phyloP scores from a whole-genome alignment of 2,888 invertebrate species.

The Vannuccia rotundouncinata region DNA sequence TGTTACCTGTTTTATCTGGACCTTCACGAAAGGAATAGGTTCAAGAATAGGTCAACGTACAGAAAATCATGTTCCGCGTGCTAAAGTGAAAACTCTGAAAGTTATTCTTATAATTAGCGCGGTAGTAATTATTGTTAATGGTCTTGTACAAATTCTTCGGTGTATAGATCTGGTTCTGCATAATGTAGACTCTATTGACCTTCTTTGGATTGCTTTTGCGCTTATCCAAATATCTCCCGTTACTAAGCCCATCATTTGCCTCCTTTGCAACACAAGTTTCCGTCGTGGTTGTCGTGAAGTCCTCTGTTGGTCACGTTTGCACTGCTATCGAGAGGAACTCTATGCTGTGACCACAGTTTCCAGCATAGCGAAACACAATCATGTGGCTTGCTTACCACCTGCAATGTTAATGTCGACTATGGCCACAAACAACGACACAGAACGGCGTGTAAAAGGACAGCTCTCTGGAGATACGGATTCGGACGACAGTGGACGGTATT shows the following conservation, averaged over 20 bases:
- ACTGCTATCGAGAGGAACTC: constrained; percentile 50
- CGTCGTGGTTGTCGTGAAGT: constrained; percentile 53
- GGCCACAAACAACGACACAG: too few relatives aligned
- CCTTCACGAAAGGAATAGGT: constrained; percentile 39
- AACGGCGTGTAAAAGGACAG: too few relatives aligned
- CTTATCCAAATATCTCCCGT: constrained; percentile 46
- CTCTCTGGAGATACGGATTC: too few relatives aligned
- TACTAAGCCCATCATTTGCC: too few relatives aligned
- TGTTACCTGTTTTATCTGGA: constrained; percentile 48
- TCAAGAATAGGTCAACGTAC: constrained; percentile 45
- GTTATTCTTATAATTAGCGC: constrained; percentile 48
- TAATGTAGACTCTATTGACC: background rate
- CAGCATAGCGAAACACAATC: constrained; percentile 48
- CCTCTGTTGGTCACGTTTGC: constrained; percentile 51
- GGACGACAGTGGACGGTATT: too few relatives aligned
- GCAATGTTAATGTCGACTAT: too few relatives aligned
- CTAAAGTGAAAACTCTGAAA: constrained; percentile 52
- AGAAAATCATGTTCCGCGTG: constrained; percentile 48
- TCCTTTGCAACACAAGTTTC: constrained; percentile 51
- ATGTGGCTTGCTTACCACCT: too few relatives aligned
- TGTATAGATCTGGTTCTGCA: too few relatives aligned
- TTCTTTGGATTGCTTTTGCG: constrained; percentile 41
- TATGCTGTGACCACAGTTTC: constrained; percentile 52
- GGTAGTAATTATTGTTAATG: constrained; percentile 27
- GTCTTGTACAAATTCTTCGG: background rate